Conservation (phyloP, 2,797 vertebrate genomes). For the Agapornis canus region DNA sequence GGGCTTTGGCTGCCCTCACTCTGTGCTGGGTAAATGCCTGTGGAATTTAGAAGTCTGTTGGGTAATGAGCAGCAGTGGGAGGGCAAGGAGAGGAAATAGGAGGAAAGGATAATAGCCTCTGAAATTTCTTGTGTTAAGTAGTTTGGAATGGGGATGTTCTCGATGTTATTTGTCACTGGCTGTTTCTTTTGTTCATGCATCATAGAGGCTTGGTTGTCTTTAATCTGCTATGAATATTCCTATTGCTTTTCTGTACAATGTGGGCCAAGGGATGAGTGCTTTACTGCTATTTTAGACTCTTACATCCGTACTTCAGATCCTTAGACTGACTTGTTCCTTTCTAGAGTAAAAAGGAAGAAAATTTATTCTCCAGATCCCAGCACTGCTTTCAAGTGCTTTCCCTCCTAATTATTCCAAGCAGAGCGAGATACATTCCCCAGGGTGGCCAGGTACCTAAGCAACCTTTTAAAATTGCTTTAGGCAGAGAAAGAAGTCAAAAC, state of each 20-base stretch:
- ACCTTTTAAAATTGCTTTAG: not conserved
- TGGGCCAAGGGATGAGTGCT: not conserved
- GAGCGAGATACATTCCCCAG: not conserved
- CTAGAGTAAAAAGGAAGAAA: not conserved
- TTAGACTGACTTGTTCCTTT: not conserved
- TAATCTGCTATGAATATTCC: not conserved
- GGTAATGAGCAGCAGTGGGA: not conserved
- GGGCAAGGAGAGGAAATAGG: not conserved
- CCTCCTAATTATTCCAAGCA: not conserved
- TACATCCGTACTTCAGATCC: not conserved
- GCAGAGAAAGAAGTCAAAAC: not conserved
- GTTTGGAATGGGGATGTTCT: not conserved
- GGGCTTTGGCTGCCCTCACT: not conserved
- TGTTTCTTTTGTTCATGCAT: not conserved
- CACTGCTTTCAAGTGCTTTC: not conserved
- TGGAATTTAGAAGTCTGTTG: not conserved
- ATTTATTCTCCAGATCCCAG: not conserved
- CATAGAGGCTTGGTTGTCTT: not conserved
- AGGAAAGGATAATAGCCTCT: not conserved
- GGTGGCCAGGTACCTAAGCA: not conserved
- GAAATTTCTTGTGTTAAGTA: not conserved
- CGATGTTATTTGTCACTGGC: not conserved
- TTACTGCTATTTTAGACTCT: not conserved
- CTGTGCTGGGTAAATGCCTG: not conserved
- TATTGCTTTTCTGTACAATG: not conserved